Percentiles rank a stretch among this genome's conserved stretches.
Evolutionary conservation across 2,797 vertebrate species (phyloP).

Genomic region (Rhabdomys pumilio): DNA sequence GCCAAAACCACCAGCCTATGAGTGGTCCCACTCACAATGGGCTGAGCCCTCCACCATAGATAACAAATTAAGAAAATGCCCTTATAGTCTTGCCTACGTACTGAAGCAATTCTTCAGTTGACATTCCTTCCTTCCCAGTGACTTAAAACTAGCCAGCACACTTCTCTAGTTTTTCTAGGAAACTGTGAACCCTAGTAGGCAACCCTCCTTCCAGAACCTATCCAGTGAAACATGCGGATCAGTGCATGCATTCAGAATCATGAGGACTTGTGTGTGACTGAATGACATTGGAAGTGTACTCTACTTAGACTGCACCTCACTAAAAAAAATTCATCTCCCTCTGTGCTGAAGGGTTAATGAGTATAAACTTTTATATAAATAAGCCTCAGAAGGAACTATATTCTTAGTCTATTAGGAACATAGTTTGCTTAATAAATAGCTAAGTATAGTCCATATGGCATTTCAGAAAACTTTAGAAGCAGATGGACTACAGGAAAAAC

Average conservation of each 20-base stretch:
- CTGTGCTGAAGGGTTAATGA: slow-evolving; percentile 4
- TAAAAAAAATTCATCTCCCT: slow-evolving; percentile 4
- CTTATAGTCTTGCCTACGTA: background rate
- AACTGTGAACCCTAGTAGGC: background rate
- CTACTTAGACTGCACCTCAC: background rate
- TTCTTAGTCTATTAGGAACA: slow-evolving; percentile 7
- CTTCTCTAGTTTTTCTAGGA: slow-evolving; percentile 54
- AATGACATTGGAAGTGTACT: background rate
- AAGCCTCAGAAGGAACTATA: background rate
- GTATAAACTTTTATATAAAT: slow-evolving; percentile 35
- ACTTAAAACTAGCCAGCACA: background rate
- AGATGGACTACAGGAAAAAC: background rate
- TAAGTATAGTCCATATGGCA: background rate
- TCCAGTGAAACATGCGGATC: background rate
- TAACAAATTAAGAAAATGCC: background rate
- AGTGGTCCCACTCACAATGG: background rate
- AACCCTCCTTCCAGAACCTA: slow-evolving; percentile 6
- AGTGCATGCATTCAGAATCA: background rate
- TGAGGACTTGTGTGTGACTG: background rate
- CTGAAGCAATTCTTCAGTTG: background rate
- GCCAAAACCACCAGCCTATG: background rate
- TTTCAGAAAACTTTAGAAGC: slow-evolving; percentile 21
- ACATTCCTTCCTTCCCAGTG: background rate
- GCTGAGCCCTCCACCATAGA: background rate
- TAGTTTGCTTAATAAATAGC: background rate